Conservation (phyloP, 2,888 invertebrate genomes). For the Lycaena phlaeas region DNA sequence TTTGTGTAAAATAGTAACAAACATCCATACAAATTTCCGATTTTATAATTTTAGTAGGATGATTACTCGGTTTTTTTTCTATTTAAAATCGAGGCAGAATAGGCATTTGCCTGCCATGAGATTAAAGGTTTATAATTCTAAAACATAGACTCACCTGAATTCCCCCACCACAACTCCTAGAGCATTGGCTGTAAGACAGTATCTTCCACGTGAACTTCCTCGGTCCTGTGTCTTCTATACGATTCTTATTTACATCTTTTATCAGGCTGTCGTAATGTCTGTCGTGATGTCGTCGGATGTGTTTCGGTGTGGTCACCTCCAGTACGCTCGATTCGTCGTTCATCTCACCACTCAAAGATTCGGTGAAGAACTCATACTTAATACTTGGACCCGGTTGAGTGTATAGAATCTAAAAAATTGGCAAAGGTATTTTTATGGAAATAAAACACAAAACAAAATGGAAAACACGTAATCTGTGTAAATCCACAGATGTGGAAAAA, state of each 20-base stretch:
- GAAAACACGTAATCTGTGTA: too few species aligned
- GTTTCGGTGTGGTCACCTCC: conserved; percentile 28
- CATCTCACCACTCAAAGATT: conserved; percentile 66
- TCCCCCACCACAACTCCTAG: conserved; percentile 87
- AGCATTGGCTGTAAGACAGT: conserved; percentile 83
- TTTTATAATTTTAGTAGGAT: too few species aligned
- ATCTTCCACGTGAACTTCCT: conserved; percentile 84
- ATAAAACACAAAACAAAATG: too few species aligned
- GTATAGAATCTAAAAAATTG: conserved; percentile 78
- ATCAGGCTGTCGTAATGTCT: conserved; percentile 28
- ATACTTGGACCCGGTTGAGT: conserved; percentile 90
- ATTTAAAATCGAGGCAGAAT: too few species aligned
- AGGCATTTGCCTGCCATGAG: too few species aligned
- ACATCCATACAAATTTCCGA: too few species aligned
- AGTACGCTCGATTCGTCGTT: conserved; percentile 36
- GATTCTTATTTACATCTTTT: conserved; percentile 30
- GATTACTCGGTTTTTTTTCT: too few species aligned
- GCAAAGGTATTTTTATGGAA: background rate
- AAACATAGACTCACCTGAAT: conserved; percentile 64
- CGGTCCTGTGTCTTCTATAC: conserved; percentile 41
- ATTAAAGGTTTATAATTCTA: too few species aligned
- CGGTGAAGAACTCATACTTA: conserved; percentile 90
- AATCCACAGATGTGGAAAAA: too few species aligned
- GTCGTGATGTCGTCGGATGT: conserved; percentile 47
- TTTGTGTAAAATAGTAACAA: too few species aligned